phyloP scores from a whole-genome alignment of 2,888 invertebrate species.

The Drosophila merina region DNA sequence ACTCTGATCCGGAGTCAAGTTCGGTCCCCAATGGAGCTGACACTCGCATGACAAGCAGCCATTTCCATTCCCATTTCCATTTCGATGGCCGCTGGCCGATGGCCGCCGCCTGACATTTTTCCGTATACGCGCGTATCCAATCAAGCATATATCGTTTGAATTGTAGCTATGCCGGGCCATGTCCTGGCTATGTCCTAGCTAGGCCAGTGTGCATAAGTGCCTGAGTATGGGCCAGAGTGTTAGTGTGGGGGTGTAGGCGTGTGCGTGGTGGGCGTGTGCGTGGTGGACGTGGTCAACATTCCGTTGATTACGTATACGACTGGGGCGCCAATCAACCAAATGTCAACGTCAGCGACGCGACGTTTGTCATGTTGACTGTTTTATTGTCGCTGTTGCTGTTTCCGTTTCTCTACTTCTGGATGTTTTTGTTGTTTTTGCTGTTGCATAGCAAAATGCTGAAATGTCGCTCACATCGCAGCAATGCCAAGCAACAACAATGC shows the following conservation, averaged over 20 bases:
- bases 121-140: slow-evolving; percentile 77
- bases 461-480: slow-evolving; percentile 47
- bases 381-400: slow-evolving; percentile 49
- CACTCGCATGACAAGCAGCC: slow-evolving; percentile 71
- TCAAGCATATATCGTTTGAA: slow-evolving; percentile 72
- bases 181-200: slow-evolving; percentile 3
- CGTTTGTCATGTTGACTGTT: slow-evolving; percentile 53
- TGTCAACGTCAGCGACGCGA: slow-evolving; percentile 66
- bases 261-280: slow-evolving; percentile 45
- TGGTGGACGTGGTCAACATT: slow-evolving; percentile 79
- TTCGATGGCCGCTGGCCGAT: slow-evolving; percentile 46
- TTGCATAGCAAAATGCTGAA: slow-evolving; percentile 65
- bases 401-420: not conserved
- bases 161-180: slow-evolving; percentile 20
- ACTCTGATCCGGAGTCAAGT: not conserved
- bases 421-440: slow-evolving; percentile 41
- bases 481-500: slow-evolving; percentile 57
- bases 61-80: slow-evolving; percentile 53
- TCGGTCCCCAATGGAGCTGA: slow-evolving; percentile 42
- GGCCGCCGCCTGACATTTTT: slow-evolving; percentile 61
- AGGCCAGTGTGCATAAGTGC: slow-evolving; percentile 11
- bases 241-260: slow-evolving; percentile 17
- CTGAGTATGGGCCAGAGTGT: slow-evolving; percentile 6
- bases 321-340: slow-evolving; percentile 77
- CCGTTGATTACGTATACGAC: slow-evolving; percentile 82